Base-by-base conservation (phyloP, 2,888 invertebrate genomes). In the Eilema depressum region DNA sequence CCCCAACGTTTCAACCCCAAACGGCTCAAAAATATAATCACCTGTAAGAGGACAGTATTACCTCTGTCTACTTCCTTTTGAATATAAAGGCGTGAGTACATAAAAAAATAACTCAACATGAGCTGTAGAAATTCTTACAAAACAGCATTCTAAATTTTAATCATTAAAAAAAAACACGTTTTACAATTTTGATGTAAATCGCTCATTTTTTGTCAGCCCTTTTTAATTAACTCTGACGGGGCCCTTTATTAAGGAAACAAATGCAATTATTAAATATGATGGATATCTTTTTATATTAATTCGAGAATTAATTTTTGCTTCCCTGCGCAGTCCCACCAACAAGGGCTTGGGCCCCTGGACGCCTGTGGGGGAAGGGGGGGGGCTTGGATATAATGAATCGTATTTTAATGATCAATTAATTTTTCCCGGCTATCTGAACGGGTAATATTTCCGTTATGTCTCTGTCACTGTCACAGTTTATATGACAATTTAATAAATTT, bases 251-350 rank as follows among this genome's bases (percentile, higher is more conserved):
- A 66, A 69, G 10, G 57, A 60, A 65, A 68, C 30, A 33, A 66
- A 33, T 23, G 67, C 26, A 37, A 66, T 65, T 47, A 56, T 60
- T 59, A 61, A 66, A 71, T 68, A 59, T 70, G 53, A 41, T 62
- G 61, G 37, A 66, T 63, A 37, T 63, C 26, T 63, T 74, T 70
- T 68, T 67, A 64, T 41, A 73, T 76, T 69, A 63, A 67, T 70
- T 63, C 33, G 20, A 25, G 11, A 68, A 67, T 57, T 73, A 68
- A 69, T 66, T 66, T 60, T 61, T 37, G n/a, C 10, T 33, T 37
- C 33, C 14, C 28, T 30, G 12, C 30, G 60, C 47, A 14, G 25
- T 20, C 26, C 25, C 41, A 41, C 47, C 17, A 7, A 20, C n/a
- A n/a, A 8, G 53, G 8, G n/a, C n/a, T 10, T 53, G n/a, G 53